phyloP scores from a whole-genome alignment of 1,140 invertebrate species.

The Aphelenchoides besseyi region DNA sequence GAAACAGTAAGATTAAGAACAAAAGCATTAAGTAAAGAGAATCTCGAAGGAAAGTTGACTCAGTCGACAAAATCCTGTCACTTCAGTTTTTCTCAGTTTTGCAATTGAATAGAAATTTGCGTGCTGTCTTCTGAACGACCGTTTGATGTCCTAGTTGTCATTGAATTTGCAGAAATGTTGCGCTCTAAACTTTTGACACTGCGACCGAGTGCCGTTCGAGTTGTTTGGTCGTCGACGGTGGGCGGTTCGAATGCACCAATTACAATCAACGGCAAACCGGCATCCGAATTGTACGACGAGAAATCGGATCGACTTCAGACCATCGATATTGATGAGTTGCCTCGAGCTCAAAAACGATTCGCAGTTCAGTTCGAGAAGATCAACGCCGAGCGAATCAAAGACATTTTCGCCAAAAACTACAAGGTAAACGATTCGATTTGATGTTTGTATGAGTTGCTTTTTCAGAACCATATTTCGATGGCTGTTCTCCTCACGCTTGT shows the following conservation, averaged over 20 bases:
- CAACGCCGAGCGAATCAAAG: constrained; percentile 53
- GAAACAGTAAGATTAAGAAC: too few relatives aligned
- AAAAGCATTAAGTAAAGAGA: too few relatives aligned
- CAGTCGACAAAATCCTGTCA: too few relatives aligned
- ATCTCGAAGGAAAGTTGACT: too few relatives aligned
- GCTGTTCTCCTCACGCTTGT: constrained; percentile 31
- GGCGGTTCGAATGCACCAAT: constrained; percentile 25
- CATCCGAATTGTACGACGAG: constrained; percentile 28
- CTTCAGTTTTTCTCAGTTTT: too few relatives aligned
- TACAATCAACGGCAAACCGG: constrained; percentile 19
- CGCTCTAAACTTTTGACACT: constrained; percentile 18
- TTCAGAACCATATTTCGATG: constrained; percentile 42
- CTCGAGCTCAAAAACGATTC: constrained; percentile 59
- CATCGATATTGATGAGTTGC: constrained; percentile 57
- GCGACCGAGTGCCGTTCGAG: not conserved
- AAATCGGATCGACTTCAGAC: constrained; percentile 56
- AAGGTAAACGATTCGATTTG: constrained; percentile 36
- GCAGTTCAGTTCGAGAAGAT: constrained; percentile 60
- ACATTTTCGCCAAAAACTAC: constrained; percentile 60
- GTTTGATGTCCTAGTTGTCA: too few relatives aligned
- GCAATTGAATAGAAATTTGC: too few relatives aligned
- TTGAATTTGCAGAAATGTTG: not conserved
- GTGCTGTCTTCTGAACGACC: too few relatives aligned
- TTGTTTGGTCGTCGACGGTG: constrained; percentile 17
- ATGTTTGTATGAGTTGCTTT: not conserved